Evolutionary conservation across 2,113 vertebrate species (phyloP), one percentile per base, ranked within the genome.

Genomic region (Dipodomys stephensi): DNA sequence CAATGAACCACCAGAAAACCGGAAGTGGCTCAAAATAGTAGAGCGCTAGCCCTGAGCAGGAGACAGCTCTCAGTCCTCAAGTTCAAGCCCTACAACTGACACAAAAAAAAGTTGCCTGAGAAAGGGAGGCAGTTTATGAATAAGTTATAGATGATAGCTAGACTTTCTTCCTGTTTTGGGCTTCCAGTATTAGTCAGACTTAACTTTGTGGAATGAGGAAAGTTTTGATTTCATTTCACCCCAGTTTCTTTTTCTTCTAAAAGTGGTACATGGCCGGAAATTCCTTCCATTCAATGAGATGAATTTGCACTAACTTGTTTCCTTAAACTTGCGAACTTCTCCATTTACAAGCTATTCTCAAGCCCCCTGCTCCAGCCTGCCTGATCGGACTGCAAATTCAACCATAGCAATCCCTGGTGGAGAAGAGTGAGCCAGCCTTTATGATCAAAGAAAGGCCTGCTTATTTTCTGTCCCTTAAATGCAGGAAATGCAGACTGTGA

Each of bases 91-190:
- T 18, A 16, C 53, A 57, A 57, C 53, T 57, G 53, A 13, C 53
- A 13, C 12, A 57, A 57, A 57, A 16, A 57, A 57, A 98, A 96
- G 72, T 95, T 97, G 93, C 95, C 94, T 96, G 86, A 65, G 88
- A 97, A 92, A 84, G 88, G 92, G 87, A 95, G 94, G 89, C 78
- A 91, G 92, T 96, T 95, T 96, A 97, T 97, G 95, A 98, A 97
- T 98, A 97, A 98, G 97, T 98, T 93, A 97, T 82, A 95, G 94
- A 86, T 71, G 83, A 35, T 15, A 11, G 73, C 92, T 88, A 77
- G 76, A 57, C 83, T 92, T 74, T 96, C 92, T 96, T 57, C 73
- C 7, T n/a, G 81, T 68, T 4, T 86, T 53, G 53, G 57, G 65
- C 93, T 93, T 88, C 46, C 49, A 18, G 62, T 64, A 64, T 78